Percentiles rank a stretch among this genome's conserved stretches.
phyloP scores from a whole-genome alignment of 1,140 invertebrate genomes.

The Bursaphelenchus mucronatus region DNA sequence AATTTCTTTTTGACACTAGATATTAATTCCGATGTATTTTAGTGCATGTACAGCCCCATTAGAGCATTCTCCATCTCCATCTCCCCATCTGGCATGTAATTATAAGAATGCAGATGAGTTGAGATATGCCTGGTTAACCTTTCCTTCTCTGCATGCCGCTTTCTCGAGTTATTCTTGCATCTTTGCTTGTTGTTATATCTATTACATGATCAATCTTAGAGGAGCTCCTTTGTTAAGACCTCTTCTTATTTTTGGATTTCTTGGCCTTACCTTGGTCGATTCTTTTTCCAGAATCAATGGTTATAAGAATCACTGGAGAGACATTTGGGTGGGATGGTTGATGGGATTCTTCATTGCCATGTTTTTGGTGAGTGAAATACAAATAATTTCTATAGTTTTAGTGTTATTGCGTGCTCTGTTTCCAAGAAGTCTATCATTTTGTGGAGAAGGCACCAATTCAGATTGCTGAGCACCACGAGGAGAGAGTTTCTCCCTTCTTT shows the following conservation, averaged over 20 bases:
- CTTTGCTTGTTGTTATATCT: slow-evolving; percentile 60
- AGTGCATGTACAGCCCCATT: slow-evolving; percentile 58
- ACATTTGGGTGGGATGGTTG: slow-evolving; percentile 60
- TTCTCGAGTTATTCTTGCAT: slow-evolving; percentile 57
- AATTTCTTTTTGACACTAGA: slow-evolving; percentile 26
- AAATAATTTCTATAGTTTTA: slow-evolving; percentile 29
- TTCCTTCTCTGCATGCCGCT: slow-evolving; percentile 59
- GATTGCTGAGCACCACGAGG: slow-evolving; percentile 43
- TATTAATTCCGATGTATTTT: slow-evolving; percentile 16
- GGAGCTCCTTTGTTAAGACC: slow-evolving; percentile 58
- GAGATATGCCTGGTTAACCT: slow-evolving; percentile 60
- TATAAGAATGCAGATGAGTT: slow-evolving; percentile 57
- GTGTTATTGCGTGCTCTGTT: slow-evolving; percentile 59
- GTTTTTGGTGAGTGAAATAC: slow-evolving; percentile 45
- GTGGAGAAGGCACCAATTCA: slow-evolving; percentile 33
- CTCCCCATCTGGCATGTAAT: slow-evolving; percentile 58
- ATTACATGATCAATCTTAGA: slow-evolving; percentile 61
- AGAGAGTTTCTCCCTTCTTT: slow-evolving; percentile 54
- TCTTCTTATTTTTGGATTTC: slow-evolving; percentile 59
- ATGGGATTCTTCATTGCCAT: slow-evolving; percentile 55
- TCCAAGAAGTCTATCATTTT: slow-evolving; percentile 60
- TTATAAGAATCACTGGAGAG: slow-evolving; percentile 61
- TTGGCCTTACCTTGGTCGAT: slow-evolving; percentile 57
- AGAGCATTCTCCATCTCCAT: slow-evolving; percentile 60
- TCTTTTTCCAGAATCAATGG: slow-evolving; percentile 60